Base-by-base conservation (phyloP, 2,888 invertebrate genomes). In the Alcis repandata region DNA sequence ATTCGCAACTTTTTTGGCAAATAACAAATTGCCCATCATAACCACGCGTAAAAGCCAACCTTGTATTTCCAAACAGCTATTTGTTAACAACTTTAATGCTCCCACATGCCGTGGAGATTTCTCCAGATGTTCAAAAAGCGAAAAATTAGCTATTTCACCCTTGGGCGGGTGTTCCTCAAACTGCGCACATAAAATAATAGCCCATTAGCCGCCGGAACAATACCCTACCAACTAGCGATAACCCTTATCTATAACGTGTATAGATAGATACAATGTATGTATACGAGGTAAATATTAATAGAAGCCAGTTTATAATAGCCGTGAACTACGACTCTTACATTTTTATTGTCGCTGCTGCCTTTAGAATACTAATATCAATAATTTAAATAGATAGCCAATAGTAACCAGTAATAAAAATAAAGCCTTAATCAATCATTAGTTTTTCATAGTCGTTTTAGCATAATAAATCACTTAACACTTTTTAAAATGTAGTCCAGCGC, bases 71-170 rank as follows among this genome's bases (percentile, higher is more conserved):
- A 32, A 61, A 49, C 17, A 45, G 59, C 60, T 46, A 57, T 60
- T 60, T 60, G 60, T 60, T 60, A 65, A 58, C 57, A 54, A 57
- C 8, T 65, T 65, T 60, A 56, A 65, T 65, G 56, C 43, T 40
- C 17, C 32, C 22, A 56, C 56, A 36, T 19, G 40, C 51, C 53
- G 41, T 7, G 52, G 51, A 51, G 59, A 19, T 61, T 66, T 51
- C 33, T 48, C 36, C 15, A 63, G 54, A 59, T 67, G 64, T 63
- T 69, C 59, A 66, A 64, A 60, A 58, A 54, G 58, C 64, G 67
- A 67, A 66, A 68, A 67, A 68, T 68, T 68, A 67, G 51, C 67
- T 62, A 68, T 71, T 66, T 66, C 63, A 66, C 66, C 61, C 62
- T 66, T 33, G 56, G 54, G 59, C 62, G 60, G 56, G 43, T 57